These are phyloP conservation scores for Lycodopsis pacificus DNA, from an alignment of 2,797 vertebrate species.

Conservation along the genomic window DNA sequence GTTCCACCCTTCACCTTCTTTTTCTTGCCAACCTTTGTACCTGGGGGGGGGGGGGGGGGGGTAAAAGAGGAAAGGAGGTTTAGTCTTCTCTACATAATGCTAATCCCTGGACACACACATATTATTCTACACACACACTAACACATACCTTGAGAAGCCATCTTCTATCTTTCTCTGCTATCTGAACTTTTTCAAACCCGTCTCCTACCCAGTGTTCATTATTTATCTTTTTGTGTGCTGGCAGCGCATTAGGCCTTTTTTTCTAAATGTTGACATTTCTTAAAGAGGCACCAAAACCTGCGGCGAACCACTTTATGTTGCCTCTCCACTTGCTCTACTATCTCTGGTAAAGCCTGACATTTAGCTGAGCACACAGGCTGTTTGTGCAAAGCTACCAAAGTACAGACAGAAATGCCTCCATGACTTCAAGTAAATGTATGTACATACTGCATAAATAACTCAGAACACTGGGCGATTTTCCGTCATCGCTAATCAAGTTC, in stretches of 20 bases:
- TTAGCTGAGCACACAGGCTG: slow-evolving; percentile 58
- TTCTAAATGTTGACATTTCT: slow-evolving; percentile 74
- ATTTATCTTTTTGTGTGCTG: slow-evolving; percentile 57
- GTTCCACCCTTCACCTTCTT: slow-evolving; percentile 93
- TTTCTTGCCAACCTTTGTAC: slow-evolving; percentile 96
- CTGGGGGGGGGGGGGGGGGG: slow-evolving; percentile 70
- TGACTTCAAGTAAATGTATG: slow-evolving; percentile 67
- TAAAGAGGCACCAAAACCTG: slow-evolving; percentile 69
- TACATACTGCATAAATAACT: slow-evolving; percentile 64
- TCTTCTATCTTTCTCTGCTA: slow-evolving; percentile 48
- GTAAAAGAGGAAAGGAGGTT: slow-evolving; percentile 22
- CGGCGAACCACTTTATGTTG: slow-evolving; percentile 51
- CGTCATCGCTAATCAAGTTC: slow-evolving; percentile 81
- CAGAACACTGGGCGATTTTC: slow-evolving; percentile 71
- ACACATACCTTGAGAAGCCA: slow-evolving; percentile 28
- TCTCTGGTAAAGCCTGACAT: slow-evolving; percentile 73
- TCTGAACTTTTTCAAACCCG: slow-evolving; percentile 45
- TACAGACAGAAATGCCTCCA: slow-evolving; percentile 50
- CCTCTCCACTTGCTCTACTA: slow-evolving; percentile 51
- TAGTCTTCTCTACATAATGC: slow-evolving; percentile 13
- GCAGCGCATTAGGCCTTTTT: slow-evolving; percentile 64
- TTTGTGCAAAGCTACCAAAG: slow-evolving; percentile 41
- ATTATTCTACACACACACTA: slow-evolving; percentile 17
- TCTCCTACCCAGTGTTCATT: slow-evolving; percentile 55
- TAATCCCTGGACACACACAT: background rate